These are phyloP conservation scores for Luehdorfia chinensis DNA, from an alignment of 1,140 invertebrate species.

Conservation along the genomic window DNA sequence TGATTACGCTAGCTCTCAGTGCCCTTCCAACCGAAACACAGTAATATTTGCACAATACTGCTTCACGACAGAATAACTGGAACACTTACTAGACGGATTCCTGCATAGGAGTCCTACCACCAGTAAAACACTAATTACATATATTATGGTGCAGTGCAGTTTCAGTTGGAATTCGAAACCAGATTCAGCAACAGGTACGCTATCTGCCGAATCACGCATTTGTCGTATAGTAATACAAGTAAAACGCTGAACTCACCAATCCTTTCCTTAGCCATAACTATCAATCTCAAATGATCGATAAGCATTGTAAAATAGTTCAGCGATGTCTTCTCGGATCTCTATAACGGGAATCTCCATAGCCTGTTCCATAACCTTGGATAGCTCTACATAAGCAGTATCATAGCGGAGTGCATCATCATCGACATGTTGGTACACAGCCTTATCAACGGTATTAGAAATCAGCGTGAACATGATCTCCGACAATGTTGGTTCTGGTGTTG, in stretches of 20 bases:
- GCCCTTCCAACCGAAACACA: too few species aligned
- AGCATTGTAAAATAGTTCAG: conserved; percentile 40
- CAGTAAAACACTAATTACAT: too few species aligned
- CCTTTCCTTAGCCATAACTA: conserved; percentile 51
- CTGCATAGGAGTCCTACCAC: too few species aligned
- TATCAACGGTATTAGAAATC: conserved; percentile 57
- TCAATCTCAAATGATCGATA: conserved; percentile 53
- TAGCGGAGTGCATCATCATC: conserved; percentile 44
- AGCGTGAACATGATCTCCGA: conserved; percentile 42
- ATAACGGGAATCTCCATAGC: conserved; percentile 65
- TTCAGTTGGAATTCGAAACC: too few species aligned
- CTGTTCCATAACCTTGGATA: conserved; percentile 49
- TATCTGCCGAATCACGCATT: too few species aligned
- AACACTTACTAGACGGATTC: too few species aligned
- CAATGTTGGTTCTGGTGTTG: conserved; percentile 50
- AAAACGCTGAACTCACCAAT: background rate
- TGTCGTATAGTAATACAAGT: too few species aligned
- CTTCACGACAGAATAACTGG: too few species aligned
- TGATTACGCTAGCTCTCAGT: too few species aligned
- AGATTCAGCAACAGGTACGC: too few species aligned
- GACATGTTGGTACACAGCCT: conserved; percentile 49
- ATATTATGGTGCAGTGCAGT: too few species aligned
- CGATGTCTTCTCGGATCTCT: conserved; percentile 56
- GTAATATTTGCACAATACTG: too few species aligned
- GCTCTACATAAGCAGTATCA: conserved; percentile 61